Conservation (phyloP, 2,113 vertebrate genomes). For the Salminus brasiliensis region DNA sequence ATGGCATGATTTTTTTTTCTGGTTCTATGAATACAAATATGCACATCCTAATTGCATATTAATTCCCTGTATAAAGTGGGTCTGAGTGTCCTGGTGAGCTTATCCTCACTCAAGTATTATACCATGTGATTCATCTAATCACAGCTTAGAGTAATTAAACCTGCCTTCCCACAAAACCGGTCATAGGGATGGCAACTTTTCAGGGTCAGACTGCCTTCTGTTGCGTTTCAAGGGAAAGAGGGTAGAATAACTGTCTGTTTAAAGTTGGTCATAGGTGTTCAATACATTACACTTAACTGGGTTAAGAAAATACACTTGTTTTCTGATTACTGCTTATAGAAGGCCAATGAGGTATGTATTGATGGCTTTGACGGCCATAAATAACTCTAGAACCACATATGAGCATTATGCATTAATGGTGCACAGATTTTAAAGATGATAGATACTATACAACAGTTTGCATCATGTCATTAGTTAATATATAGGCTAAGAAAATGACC, state of each 20-base stretch:
- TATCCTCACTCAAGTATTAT: constrained; percentile 37
- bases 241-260: background rate
- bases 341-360: background rate
- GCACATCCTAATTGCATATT: background rate
- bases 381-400: background rate
- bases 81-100: constrained; percentile 24
- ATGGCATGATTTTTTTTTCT: too few species aligned
- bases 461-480: background rate
- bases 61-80: background rate
- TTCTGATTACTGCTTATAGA: background rate
- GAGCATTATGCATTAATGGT: background rate
- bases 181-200: background rate
- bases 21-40: background rate
- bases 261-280: background rate
- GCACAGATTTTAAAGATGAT: background rate
- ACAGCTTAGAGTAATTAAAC: constrained; percentile 41
- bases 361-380: background rate
- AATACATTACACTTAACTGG: background rate
- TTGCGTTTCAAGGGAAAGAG: background rate
- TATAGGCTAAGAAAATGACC: background rate
- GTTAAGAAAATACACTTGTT: background rate
- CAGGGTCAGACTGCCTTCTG: background rate
- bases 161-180: background rate
- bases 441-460: background rate
- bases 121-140: constrained; percentile 45